Percentiles rank a stretch among this genome's conserved stretches.
phyloP scores from a whole-genome alignment of 2,888 invertebrate species.

The Oegoconia quadripuncta region DNA sequence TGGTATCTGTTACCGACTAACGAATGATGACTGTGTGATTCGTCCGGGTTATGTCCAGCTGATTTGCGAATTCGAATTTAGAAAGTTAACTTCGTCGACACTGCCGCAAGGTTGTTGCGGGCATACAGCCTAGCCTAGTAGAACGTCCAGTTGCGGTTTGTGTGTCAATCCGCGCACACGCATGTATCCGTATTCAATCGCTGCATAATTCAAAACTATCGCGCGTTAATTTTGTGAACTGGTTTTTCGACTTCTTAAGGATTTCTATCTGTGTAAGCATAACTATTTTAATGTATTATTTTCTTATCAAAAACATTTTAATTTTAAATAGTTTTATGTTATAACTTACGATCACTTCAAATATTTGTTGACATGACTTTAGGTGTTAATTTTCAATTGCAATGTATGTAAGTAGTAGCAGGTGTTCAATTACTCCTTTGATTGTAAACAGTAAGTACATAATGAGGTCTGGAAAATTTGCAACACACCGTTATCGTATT shows the following conservation, averaged over 20 bases:
- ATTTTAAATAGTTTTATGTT: not conserved
- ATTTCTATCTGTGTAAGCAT: constrained; percentile 29
- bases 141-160: constrained; percentile 52
- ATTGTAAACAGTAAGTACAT: too few species aligned
- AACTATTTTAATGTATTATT: constrained; percentile 11
- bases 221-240: constrained; percentile 29
- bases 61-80: constrained; percentile 65
- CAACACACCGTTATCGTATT: not conserved
- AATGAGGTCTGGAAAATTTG: too few species aligned
- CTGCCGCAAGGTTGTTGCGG: constrained; percentile 52
- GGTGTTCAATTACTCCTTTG: too few species aligned
- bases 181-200: constrained; percentile 21
- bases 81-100: constrained; percentile 67
- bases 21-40: too few species aligned
- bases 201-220: constrained; percentile 6
- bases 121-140: constrained; percentile 12
- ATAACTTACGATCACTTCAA: not conserved
- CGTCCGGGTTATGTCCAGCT: too few species aligned
- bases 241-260: constrained; percentile 25
- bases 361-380: constrained; percentile 13
- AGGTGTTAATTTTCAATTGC: constrained; percentile 11
- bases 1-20: too few species aligned
- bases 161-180: constrained; percentile 54
- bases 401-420: too few species aligned
- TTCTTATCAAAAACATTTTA: not conserved